Evolutionary conservation across 1,140 invertebrate genomes (phyloP), one percentile per base, ranked within the genome.

Genomic region (Hylyphantes graminicola): DNA sequence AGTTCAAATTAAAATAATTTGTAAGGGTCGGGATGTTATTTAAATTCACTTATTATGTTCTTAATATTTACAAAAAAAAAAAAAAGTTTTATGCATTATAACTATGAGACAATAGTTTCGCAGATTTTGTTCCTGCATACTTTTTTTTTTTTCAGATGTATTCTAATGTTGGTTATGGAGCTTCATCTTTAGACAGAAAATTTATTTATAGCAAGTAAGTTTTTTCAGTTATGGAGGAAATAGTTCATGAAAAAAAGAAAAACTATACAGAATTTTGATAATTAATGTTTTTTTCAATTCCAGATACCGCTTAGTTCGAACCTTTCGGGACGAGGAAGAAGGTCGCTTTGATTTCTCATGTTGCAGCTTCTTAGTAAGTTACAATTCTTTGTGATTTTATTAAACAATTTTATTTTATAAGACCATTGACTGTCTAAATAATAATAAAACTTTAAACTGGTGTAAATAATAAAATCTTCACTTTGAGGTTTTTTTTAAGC

Each of bases 331-430:
- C 57, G 92, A 93, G n/a, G 93, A 95, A 86, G 93, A 95, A 86
- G 94, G 94, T 85, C 95, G 96, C 86, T 93, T 93, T 0, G 94
- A 93, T 87, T 97, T 96, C 88, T 96, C 95, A 11, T 95, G 94
- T 88, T 94, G 93, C 88, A 91, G 92, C 65, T 95, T 95, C 90
- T 92, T 93, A 86, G 94, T 94, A 90, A 90, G 88, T 89, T 86
- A 68, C 12, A 53, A 21, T 13, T 86, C 73, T 10, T 51, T 17
- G 11, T 17, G 2, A n/a, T 12, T 67, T 35, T 67, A 67, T 21
- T 67, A 21, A 15, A 61, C 12, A 61, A 61, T 35, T 35, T 35
- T 35, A 35, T 35, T 5, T 35, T 35, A 35, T 35, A 35, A 35
- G 35, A 2, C 35, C 35, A 35, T 35, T 35, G 35, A 35, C 35